Evolutionary conservation across 2,888 invertebrate genomes (phyloP).

Genomic region (Rugalucina vietnamica): DNA sequence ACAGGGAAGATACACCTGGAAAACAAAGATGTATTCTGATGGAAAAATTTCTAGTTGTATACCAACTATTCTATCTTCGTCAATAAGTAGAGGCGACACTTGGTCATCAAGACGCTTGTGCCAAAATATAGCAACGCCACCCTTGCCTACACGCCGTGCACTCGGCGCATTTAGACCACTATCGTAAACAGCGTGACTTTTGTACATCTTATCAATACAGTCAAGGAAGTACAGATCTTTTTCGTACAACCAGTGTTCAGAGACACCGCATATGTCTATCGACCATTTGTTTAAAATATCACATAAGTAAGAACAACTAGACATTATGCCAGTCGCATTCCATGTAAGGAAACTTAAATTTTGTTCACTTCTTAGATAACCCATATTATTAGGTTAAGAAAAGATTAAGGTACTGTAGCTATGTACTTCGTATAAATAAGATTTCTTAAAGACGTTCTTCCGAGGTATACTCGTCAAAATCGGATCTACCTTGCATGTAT

Average conservation of each 20-base stretch:
- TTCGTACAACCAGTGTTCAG: too few relatives aligned
- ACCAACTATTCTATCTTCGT: neutral
- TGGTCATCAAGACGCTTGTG: neutral
- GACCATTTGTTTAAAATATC: neutral
- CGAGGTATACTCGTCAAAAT: too few relatives aligned
- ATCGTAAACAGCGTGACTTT: constrained; percentile 3
- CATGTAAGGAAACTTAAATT: neutral
- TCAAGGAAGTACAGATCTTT: neutral
- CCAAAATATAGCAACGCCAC: constrained; percentile 22
- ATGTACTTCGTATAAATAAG: too few relatives aligned
- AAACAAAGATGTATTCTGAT: neutral
- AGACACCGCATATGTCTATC: constrained; percentile 11
- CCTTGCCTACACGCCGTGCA: constrained; percentile 15
- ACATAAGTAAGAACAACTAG: constrained; percentile 15
- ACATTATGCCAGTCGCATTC: constrained; percentile 18
- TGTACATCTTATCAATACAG: neutral
- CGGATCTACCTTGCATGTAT: too few relatives aligned
- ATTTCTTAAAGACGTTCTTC: too few relatives aligned
- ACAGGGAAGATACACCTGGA: neutral
- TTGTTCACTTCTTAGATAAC: too few relatives aligned
- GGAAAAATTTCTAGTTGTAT: neutral
- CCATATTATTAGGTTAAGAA: too few relatives aligned
- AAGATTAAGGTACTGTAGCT: too few relatives aligned
- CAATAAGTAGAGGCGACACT: neutral
- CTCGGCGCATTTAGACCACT: neutral